Base-by-base conservation (phyloP, 2,888 invertebrate genomes). In the Melieria picta region DNA sequence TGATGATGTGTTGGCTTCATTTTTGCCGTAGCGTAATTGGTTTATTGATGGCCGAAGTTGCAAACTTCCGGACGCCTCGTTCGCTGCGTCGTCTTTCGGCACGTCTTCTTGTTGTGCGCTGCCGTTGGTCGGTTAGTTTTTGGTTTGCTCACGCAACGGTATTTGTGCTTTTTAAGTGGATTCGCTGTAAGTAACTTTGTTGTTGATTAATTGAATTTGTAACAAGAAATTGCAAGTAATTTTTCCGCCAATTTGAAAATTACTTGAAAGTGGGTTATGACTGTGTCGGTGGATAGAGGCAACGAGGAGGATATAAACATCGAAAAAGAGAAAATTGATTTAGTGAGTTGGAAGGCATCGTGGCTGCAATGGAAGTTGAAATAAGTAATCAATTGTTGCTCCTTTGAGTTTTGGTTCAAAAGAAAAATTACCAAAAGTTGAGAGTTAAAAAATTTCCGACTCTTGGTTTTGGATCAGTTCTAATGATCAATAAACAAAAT, bases 131-230 rank as follows among this genome's bases (percentile, higher is more conserved):
- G 61, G 60, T 67, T 67, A 16, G 50, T 50, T 60, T 67, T 60
- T 43, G 67, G 43, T 56, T 11, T 43, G 4, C 10, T n/a, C 58
- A 9, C 10, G 16, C 11, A 7, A 10, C 52, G 16, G 10, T 46
- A 1, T 55, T 57, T 66, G 45, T 16, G 6, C 11, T 2, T 48
- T 57, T 42, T 6, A 48, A 46, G 57, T 47, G 30, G 11, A 43
- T 48, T 45, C 45, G 16, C 5, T 70, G 58, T 30, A 72, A 72
- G 66, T 71, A 68, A 47, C 63, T 74, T 72, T 69, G 61, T 16
- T 69, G 61, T 30, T 74, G 71, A 72, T 74, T 74, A 72, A 74
- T 74, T 69, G 69, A 74, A 71, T 74, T 72, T 61, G 56, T 71
- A 68, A 45, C 57, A 55, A 61, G 58, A 69, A 58, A 63, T 72